A percentile compares a stretch with the other conserved stretches of the same genome.
Conservation (phyloP, 2,797 vertebrate species). For the Rallus crepitans region DNA sequence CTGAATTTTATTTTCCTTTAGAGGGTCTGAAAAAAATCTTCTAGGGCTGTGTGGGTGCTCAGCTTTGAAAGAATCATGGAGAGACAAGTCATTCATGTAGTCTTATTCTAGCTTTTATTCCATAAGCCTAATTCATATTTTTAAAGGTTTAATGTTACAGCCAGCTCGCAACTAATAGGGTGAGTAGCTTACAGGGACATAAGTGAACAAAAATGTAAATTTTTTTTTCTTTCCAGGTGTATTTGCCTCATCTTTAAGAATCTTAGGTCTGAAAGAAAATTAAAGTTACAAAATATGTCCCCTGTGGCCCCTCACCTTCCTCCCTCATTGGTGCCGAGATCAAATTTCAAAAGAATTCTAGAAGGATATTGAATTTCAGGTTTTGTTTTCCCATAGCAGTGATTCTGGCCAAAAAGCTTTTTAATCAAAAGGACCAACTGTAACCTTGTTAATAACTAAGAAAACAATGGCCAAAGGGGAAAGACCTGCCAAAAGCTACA, state of each 20-base stretch:
- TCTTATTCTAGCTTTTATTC: not conserved
- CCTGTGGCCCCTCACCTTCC: constrained; percentile 43
- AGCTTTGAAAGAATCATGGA: not conserved
- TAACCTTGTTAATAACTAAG: constrained; percentile 89
- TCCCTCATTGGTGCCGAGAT: constrained; percentile 34
- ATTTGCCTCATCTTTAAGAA: constrained; percentile 18
- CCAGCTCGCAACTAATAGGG: not conserved
- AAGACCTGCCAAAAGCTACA: constrained; percentile 85
- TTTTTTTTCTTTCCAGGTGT: not conserved
- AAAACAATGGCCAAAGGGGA: constrained; percentile 87
- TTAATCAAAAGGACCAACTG: constrained; percentile 80
- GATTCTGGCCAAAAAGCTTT: constrained; percentile 74
- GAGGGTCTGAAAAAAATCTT: not conserved
- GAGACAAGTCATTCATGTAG: not conserved
- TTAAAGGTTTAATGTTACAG: not conserved
- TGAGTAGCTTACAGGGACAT: not conserved
- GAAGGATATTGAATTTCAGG: constrained; percentile 76
- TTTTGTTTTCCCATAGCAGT: constrained; percentile 69
- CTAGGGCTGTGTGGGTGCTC: not conserved
- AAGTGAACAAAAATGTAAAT: not conserved
- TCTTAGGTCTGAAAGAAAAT: constrained; percentile 9
- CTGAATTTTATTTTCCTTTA: not conserved
- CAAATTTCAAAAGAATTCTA: constrained; percentile 80
- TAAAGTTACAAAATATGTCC: constrained; percentile 16
- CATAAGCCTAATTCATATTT: not conserved